Evolutionary conservation across 2,888 invertebrate species (phyloP), one percentile per base, ranked within the genome.

Genomic region (Rapana venosa): DNA sequence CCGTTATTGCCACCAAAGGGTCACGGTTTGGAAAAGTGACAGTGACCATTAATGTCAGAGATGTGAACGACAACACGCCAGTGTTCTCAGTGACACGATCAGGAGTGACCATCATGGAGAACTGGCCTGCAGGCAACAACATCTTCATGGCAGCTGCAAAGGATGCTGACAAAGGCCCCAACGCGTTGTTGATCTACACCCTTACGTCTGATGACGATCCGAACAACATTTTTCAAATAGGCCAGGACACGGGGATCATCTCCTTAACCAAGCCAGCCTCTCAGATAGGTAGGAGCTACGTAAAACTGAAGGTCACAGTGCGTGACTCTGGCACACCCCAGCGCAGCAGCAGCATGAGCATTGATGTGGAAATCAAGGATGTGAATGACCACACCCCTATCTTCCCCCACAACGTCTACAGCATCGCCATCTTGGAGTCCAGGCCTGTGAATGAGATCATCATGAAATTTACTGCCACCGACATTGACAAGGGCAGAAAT

Each of bases 311-410:
- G 17, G 94, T 96, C 0, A 92, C 92, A 17, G 96, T 94, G 0
- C 92, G 91, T 47, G 96, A 96, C 92, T 91, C 93, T 22, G 95
- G 95, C 11, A 90, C 92, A 8, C 93, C 94, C 20, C 90, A 92
- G 35, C 92, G 92, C 20, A 92, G 93, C 1, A 91, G 93, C 4
- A 90, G 93, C 20, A 92, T 94, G 87, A 90, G 90, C 22, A 90
- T 96, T 2, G 91, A 88, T 11, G 91, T 96, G 32, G 91, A 91
- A n/a, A 97, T 99, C 11, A 98, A 98, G 94, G 99, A 99, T 96
- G 98, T 99, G 2, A 99, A 99, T 96, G 98, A 99, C 96, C 98
- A 99, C 95, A 98, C 98, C 0, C 99, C 99, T 22, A 98, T 98
- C 4, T 99, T 99, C 96, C 98, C 98, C 95, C 98, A 98, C 93